These are phyloP conservation scores for Chauna torquata DNA, from an alignment of 2,113 vertebrate species.

Conservation along the genomic window DNA sequence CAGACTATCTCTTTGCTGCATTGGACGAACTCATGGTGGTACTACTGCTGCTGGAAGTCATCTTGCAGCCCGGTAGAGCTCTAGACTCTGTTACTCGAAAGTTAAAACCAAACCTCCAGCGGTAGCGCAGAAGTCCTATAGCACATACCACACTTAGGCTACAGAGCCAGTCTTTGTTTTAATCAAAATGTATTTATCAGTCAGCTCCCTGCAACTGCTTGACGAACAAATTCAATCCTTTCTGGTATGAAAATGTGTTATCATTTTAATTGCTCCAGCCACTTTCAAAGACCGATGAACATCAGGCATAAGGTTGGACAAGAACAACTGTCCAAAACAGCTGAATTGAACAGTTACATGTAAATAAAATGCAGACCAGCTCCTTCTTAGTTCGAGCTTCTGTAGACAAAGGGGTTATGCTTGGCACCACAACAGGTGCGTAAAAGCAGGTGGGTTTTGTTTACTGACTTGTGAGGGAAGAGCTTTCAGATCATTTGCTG, in stretches of 20 bases:
- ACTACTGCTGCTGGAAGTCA: not conserved
- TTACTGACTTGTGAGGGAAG: not conserved
- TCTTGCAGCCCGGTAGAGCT: not conserved
- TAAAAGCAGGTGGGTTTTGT: not conserved
- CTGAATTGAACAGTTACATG: not conserved
- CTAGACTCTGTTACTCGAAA: not conserved
- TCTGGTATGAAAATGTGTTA: not conserved
- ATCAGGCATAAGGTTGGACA: not conserved
- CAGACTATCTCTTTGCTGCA: not conserved
- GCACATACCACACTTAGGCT: not conserved
- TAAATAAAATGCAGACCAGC: constrained; percentile 23
- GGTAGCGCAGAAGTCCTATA: not conserved
- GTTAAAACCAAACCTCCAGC: not conserved
- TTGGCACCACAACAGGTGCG: constrained; percentile 22
- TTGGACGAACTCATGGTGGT: not conserved
- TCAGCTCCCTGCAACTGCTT: not conserved
- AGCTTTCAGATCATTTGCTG: not conserved
- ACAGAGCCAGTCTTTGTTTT: not conserved
- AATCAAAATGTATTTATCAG: not conserved
- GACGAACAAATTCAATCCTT: not conserved
- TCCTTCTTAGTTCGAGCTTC: not conserved
- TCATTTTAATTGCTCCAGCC: not conserved
- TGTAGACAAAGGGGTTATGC: not conserved
- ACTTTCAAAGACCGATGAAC: not conserved
- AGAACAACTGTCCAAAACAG: not conserved